Base-by-base conservation (phyloP, 53 echinoderm and acorn worm species). In the Mesocentrotus franciscanus region DNA sequence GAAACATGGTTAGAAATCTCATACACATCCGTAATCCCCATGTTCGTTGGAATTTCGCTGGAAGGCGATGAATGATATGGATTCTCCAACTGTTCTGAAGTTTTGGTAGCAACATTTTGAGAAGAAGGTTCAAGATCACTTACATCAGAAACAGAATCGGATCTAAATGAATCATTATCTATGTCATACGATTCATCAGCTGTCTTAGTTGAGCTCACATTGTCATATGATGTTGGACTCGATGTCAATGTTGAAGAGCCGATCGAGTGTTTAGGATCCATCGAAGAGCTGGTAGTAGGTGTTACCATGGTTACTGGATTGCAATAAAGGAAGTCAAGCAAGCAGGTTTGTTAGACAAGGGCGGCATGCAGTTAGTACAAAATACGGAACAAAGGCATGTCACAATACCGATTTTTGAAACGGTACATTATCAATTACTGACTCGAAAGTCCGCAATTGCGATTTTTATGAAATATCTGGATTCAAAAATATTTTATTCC, bases 331-430 rank as follows among this genome's bases (percentile, higher is more conserved):
- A 29, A 58, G 58, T 1, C 57, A 87, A 87, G 39, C 81, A 87
- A 58, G 87, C 58, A 29, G 14, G 87, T 87, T 87, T 56, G 87
- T 87, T 87, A 87, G 27, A 58, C 87, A 87, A 13, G 34, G 26
- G 87, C 87, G 9, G 87, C 87, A 87, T 87, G 87, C 87, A 87
- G 58, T 87, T 87, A 87, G 87, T 87, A 11, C 24, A 42, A 42
- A 13, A 84, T 17, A 58, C 42, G n/a, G 59, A 87, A 57, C 87
- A 20, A 84, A 42, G 0, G 8, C 49, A 29, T n/a, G 64, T 42
- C 18, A 39, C 17, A 36, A 81, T 42, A 39, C 33, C 1, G 17
- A 8, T 16, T 42, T 81, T 17, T 81, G 17, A 81, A 81, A 81
- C 29, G 22, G 1, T 72, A 16, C 72, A 72, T 81, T 18, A 16